These are phyloP conservation scores for Scatophagus argus DNA, from an alignment of 2,113 vertebrate species.

Conservation along the genomic window DNA sequence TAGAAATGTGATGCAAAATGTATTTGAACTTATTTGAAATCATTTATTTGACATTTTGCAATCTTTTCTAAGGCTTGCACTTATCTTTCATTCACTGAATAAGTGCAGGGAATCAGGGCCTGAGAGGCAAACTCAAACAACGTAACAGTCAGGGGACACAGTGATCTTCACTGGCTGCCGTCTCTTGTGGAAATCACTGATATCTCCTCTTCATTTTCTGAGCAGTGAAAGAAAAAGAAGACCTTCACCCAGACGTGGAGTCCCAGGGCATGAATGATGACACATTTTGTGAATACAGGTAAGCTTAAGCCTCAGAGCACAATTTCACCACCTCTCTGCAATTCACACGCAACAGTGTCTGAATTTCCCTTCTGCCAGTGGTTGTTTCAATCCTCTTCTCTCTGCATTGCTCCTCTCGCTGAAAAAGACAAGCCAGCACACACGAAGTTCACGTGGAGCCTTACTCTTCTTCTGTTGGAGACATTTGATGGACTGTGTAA, in stretches of 20 bases:
- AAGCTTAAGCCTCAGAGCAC: slow-evolving; percentile 61
- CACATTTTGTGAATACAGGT: slow-evolving; percentile 99
- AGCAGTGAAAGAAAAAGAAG: slow-evolving; percentile 97
- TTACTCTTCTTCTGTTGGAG: slow-evolving; percentile 62
- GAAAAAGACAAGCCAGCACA: slow-evolving; percentile 75
- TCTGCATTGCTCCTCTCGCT: slow-evolving; percentile 65
- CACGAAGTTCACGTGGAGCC: slow-evolving; percentile 70
- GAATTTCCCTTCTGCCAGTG: slow-evolving; percentile 21
- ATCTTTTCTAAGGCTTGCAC: not conserved
- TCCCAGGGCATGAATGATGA: slow-evolving; percentile 96
- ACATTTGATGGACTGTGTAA: slow-evolving; percentile 75
- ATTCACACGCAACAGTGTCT: slow-evolving; percentile 22
- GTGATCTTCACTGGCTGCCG: slow-evolving; percentile 20
- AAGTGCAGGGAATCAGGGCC: slow-evolving; percentile 30
- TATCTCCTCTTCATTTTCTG: slow-evolving; percentile 59
- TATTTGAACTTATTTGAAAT: not conserved
- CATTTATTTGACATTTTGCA: not conserved
- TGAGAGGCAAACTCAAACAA: slow-evolving; percentile 12
- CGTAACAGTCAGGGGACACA: slow-evolving; percentile 25
- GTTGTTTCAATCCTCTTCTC: slow-evolving; percentile 46
- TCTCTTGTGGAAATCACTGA: slow-evolving; percentile 59
- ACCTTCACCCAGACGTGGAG: slow-evolving; percentile 95
- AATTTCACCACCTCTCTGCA: slow-evolving; percentile 43
- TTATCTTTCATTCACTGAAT: slow-evolving; percentile 23
- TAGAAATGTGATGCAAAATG: not conserved